Evolutionary conservation across 2,888 invertebrate genomes (phyloP), one percentile per base, ranked within the genome.

Genomic region (Caradrina kadenii): DNA sequence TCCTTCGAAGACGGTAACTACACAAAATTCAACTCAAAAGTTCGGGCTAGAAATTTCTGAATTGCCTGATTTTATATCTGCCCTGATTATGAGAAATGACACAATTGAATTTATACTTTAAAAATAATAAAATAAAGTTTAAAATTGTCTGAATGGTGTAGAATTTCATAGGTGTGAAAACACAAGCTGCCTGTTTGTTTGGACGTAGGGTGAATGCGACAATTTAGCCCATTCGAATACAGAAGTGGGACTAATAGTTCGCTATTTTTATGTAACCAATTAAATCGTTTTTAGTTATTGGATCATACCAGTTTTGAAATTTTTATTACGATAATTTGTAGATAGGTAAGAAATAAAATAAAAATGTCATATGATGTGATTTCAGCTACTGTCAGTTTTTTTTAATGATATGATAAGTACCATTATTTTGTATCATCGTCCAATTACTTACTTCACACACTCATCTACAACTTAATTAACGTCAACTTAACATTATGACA

Each of bases 11-110:
- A 80, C 82, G 79, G 77, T 84, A 86, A 86, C 90, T 90, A 90
- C 88, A 91, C 92, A 89, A 94, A 93, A 92, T 93, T 92, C 90
- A 89, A 94, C 93, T 89, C 88, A 93, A 94, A 92, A 88, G 84
- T 87, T 88, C 88, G 87, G 84, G 86, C 83, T 90, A 86, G 89
- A 93, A 92, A 92, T 91, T 91, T 91, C 88, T 88, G 88, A 92
- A 92, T 94, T 88, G 92, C 87, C 87, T 92, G 91, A 89, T 91
- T 89, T 90, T 88, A 85, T 82, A 86, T 87, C 86, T 82, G 75
- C 61, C 69, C 81, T 84, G 90, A 89, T 90, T 90, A 87, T 85
- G 79, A 72, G 61, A 13, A 42, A 53, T 45, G 66, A 26, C 4
- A 26, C 73, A 79, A 71, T 49, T 10, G 22, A 89, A 81, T 79